These are phyloP conservation scores for Ficedula albicollis DNA, from an alignment of 2,797 vertebrate genomes.

Conservation along the genomic window DNA sequence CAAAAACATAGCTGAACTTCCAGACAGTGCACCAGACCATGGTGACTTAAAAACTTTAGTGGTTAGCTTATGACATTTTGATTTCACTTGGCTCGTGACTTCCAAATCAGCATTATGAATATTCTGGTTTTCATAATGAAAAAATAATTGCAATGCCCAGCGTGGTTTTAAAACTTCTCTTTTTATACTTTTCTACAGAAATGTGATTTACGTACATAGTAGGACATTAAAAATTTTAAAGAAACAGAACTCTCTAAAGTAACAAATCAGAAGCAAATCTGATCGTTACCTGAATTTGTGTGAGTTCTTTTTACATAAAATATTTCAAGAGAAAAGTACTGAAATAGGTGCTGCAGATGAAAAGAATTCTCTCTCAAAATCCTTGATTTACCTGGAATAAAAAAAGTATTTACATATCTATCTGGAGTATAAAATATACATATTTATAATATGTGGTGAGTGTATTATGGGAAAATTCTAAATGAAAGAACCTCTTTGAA, in stretches of 20 bases:
- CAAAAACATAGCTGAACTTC: constrained; percentile 37
- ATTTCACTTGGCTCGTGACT: constrained; percentile 26
- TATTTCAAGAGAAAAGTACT: neutral
- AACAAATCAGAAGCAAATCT: constrained; percentile 11
- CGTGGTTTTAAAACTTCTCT: neutral
- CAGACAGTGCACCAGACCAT: constrained; percentile 22
- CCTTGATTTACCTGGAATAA: constrained; percentile 14
- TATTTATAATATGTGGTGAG: constrained; percentile 57
- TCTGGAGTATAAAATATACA: constrained; percentile 39
- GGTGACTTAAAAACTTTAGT: constrained; percentile 31
- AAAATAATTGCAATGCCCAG: neutral
- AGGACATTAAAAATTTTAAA: neutral
- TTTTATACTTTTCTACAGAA: neutral
- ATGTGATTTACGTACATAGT: neutral
- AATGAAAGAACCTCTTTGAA: constrained; percentile 72
- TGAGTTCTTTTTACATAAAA: neutral
- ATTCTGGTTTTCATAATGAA: neutral
- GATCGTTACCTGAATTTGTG: neutral
- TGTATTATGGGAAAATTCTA: constrained; percentile 58
- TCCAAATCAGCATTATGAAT: neutral
- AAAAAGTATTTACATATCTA: constrained; percentile 4
- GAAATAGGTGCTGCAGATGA: neutral
- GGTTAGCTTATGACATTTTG: constrained; percentile 16
- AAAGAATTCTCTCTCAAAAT: neutral
- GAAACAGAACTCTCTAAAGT: neutral